These are phyloP conservation scores for Dicyrtomina minuta DNA, from an alignment of 2,888 invertebrate genomes.

Conservation along the genomic window DNA sequence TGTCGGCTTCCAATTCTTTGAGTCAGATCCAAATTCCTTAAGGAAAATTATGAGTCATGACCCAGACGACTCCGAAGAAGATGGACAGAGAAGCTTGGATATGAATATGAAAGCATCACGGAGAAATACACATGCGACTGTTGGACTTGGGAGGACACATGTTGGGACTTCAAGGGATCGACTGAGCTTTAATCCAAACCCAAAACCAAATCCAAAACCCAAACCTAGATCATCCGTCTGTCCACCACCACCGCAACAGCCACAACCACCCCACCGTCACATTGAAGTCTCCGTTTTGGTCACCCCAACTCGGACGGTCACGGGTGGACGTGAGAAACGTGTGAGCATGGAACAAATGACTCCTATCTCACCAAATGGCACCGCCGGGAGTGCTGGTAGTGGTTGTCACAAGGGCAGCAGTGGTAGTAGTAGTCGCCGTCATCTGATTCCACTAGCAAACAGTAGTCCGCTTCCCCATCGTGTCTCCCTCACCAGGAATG, in stretches of 20 bases:
- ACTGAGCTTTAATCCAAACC: conserved; percentile 16
- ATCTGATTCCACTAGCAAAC: conserved; percentile 13
- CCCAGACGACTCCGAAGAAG: conserved; percentile 28
- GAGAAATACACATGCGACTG: too few relatives aligned
- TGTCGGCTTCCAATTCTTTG: conserved; percentile 27
- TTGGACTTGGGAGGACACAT: too few relatives aligned
- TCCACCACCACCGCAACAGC: background rate
- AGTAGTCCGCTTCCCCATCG: conserved; percentile 28
- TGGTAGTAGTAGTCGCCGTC: conserved; percentile 8
- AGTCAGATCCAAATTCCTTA: conserved; percentile 40
- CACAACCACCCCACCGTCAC: conserved; percentile 43
- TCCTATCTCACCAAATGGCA: conserved; percentile 37
- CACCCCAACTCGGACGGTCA: conserved; percentile 45
- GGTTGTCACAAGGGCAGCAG: too few relatives aligned
- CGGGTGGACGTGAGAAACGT: conserved; percentile 41
- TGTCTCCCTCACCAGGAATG: conserved; percentile 36
- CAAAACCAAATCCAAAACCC: background rate
- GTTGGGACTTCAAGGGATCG: conserved; percentile 4
- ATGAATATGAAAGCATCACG: conserved; percentile 10
- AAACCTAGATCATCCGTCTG: background rate
- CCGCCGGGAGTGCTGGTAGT: background rate
- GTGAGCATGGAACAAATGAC: conserved; percentile 47
- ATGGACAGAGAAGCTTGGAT: background rate
- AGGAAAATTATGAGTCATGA: conserved; percentile 34
- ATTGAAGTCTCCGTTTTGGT: conserved; percentile 52